phyloP scores from a whole-genome alignment of 2,888 invertebrate species.

The Cerceris rybyensis region DNA sequence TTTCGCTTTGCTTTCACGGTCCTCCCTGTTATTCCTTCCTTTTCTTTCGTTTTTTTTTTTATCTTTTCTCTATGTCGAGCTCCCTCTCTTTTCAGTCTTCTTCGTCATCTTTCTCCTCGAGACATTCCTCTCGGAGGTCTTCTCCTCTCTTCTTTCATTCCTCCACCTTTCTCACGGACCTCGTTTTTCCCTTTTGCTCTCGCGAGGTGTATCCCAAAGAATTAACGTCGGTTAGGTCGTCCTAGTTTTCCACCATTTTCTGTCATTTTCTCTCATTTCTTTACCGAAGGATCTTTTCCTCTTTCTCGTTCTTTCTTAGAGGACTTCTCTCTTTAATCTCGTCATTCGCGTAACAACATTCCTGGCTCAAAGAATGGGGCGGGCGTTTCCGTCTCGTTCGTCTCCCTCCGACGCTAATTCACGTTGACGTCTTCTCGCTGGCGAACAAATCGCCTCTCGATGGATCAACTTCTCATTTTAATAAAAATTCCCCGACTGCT shows the following conservation, averaged over 20 bases:
- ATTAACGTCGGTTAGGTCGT: slow-evolving; percentile 9
- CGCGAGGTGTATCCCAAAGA: too few relatives aligned
- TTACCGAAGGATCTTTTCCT: slow-evolving; percentile 16
- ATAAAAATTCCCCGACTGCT: too few relatives aligned
- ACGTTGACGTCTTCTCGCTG: slow-evolving; percentile 69
- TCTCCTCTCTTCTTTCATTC: slow-evolving; percentile 7
- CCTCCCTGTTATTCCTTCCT: slow-evolving; percentile 22
- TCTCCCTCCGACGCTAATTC: slow-evolving; percentile 71
- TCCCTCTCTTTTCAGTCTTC: slow-evolving; percentile 13
- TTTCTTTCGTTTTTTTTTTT: not conserved
- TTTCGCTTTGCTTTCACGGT: slow-evolving; percentile 8
- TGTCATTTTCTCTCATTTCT: slow-evolving; percentile 14
- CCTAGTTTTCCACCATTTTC: slow-evolving; percentile 21
- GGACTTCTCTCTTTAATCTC: too few relatives aligned
- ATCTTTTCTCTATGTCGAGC: not conserved
- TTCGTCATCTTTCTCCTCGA: slow-evolving; percentile 40
- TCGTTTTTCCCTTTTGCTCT: slow-evolving; percentile 8
- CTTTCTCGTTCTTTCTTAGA: slow-evolving; percentile 3
- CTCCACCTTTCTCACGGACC: slow-evolving; percentile 23
- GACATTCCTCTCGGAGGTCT: slow-evolving; percentile 29
- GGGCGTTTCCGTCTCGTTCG: slow-evolving; percentile 51
- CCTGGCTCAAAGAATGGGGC: slow-evolving; percentile 69
- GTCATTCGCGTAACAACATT: slow-evolving; percentile 47
- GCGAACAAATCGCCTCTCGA: slow-evolving; percentile 55
- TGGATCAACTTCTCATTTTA: not conserved